phyloP scores from a whole-genome alignment of 2,113 vertebrate species.

The Lethenteron reissneri region DNA sequence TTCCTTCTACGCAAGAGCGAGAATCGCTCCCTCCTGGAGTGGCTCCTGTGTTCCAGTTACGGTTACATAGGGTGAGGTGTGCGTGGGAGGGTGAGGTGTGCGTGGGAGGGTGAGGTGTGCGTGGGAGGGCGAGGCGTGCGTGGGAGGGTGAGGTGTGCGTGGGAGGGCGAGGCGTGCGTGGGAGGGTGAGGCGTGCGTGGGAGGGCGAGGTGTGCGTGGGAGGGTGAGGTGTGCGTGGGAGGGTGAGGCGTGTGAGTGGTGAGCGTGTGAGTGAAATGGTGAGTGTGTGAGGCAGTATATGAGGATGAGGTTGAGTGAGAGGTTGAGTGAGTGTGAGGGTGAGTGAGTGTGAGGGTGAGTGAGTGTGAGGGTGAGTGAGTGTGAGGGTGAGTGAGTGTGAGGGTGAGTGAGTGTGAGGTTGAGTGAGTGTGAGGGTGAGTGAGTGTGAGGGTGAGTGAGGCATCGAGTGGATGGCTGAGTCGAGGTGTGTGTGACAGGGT shows the following conservation, averaged over 20 bases:
- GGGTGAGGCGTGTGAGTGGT: not conserved
- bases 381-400: not conserved
- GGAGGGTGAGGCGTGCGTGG: not conserved
- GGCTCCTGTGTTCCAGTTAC: too few relatives aligned
- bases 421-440: not conserved
- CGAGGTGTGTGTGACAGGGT: not conserved
- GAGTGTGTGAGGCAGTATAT: not conserved
- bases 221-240: not conserved
- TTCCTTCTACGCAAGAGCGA: too few relatives aligned
- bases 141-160: not conserved
- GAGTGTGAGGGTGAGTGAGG: not conserved
- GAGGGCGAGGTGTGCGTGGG: not conserved
- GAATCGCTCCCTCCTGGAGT: too few relatives aligned
- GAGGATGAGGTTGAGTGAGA: not conserved
- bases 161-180: not conserved
- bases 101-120: not conserved
- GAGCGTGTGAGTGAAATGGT: not conserved
- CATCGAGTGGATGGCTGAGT: not conserved
- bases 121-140: not conserved
- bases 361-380: not conserved
- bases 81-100: not conserved
- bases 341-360: not conserved
- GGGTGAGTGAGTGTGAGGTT: not conserved
- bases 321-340: not conserved
- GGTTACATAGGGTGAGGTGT: not conserved